These are phyloP conservation scores for Drosophila emarginata DNA, from an alignment of 2,888 invertebrate species.

Conservation along the genomic window DNA sequence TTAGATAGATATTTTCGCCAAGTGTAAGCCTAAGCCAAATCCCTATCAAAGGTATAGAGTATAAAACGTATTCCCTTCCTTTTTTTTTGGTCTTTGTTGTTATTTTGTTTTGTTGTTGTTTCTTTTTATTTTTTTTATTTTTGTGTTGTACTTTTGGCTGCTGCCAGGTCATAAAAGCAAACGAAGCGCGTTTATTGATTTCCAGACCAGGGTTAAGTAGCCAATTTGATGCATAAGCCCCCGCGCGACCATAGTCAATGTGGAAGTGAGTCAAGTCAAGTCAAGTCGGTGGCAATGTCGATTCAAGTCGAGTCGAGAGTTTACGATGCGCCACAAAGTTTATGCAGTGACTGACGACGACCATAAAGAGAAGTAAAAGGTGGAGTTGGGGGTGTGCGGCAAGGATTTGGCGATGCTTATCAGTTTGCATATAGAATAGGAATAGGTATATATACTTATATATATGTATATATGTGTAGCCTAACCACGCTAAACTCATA, in stretches of 20 bases:
- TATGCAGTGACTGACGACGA: constrained; percentile 61
- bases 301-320: constrained; percentile 21
- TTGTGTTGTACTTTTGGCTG: constrained; percentile 8
- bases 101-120: constrained; percentile 10
- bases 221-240: constrained; percentile 62
- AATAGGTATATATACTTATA: constrained; percentile 35
- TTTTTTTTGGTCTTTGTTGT: constrained; percentile 3
- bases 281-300: neutral
- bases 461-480: constrained; percentile 21
- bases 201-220: constrained; percentile 52
- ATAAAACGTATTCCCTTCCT: constrained; percentile 39
- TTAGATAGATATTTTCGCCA: neutral
- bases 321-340: constrained; percentile 70
- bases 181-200: constrained; percentile 69
- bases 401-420: constrained; percentile 56
- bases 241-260: neutral
- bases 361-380: constrained; percentile 37
- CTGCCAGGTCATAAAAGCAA: constrained; percentile 57
- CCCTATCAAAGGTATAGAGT: constrained; percentile 38
- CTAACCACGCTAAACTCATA: constrained; percentile 43
- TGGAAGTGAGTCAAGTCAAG: constrained; percentile 8
- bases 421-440: constrained; percentile 38
- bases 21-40: constrained; percentile 3
- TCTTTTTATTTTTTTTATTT: constrained; percentile 13
- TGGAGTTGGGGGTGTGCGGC: neutral